phyloP scores from a whole-genome alignment of 1,140 invertebrate species.

The Acromyrmex charruanus region DNA sequence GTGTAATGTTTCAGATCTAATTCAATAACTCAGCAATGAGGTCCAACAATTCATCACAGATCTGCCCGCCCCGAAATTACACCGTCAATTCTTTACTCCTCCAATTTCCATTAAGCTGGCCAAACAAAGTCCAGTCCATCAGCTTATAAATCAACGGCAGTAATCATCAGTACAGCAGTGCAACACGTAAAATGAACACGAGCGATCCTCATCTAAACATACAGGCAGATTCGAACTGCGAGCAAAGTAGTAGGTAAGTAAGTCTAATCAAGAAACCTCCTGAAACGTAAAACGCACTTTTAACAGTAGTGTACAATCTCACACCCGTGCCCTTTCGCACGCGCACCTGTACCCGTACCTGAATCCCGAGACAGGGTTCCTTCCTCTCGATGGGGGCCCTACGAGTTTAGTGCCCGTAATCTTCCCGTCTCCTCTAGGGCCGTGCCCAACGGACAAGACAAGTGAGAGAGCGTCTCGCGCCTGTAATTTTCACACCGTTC shows the following conservation, averaged over 20 bases:
- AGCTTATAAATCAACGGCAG: conserved; percentile 18
- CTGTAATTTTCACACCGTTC: conserved; percentile 85
- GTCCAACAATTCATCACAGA: neutral
- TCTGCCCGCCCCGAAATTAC: conserved; percentile 12
- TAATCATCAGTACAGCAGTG: neutral
- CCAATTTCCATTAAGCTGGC: conserved; percentile 28
- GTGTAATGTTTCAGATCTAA: neutral
- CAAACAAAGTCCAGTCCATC: conserved; percentile 41
- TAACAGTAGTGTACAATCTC: conserved; percentile 35
- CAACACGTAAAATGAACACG: conserved; percentile 57
- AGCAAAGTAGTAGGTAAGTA: conserved; percentile 77
- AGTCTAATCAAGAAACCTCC: conserved; percentile 78
- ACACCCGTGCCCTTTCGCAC: neutral
- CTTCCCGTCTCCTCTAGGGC: conserved; percentile 73
- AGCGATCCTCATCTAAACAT: conserved; percentile 58
- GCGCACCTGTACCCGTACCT: conserved; percentile 50
- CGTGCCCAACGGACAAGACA: conserved; percentile 73
- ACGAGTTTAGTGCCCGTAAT: conserved; percentile 78
- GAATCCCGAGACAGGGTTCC: conserved; percentile 9
- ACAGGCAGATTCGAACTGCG: conserved; percentile 71
- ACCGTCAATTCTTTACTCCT: neutral
- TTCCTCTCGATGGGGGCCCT: conserved; percentile 57
- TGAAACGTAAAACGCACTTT: conserved; percentile 72
- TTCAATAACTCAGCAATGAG: neutral
- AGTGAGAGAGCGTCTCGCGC: conserved; percentile 65